Base-by-base conservation (phyloP, 2,888 invertebrate genomes). In the Synergus umbraculus region DNA sequence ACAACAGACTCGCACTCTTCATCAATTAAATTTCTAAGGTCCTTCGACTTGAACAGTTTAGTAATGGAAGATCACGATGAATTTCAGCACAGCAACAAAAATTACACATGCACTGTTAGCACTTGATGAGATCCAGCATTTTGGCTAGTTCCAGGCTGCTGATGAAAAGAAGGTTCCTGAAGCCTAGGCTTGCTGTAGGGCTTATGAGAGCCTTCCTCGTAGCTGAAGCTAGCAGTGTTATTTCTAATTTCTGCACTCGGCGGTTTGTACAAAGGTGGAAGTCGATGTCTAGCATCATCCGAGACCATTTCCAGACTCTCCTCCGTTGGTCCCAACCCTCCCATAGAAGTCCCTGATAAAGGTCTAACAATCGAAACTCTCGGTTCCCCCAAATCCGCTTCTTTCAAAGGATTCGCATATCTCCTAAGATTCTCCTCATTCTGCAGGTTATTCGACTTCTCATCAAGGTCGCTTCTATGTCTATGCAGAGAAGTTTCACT, bases 391-490 rank as follows among this genome's bases (percentile, higher is more conserved):
- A 91, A 93, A 83, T 92, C 93, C 76, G 94, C 95, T 83, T 94
- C 95, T 89, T 96, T 96, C 80, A 97, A 93, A 5, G 97, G 96
- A 92, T 97, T 97, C 67, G 96, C 95, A 92, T 96, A 97, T 84
- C 97, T 94, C 77, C 97, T 94, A 80, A 98, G 93, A 91, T 97
- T 97, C 92, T 98, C 97, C 90, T 97, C 97, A 92, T 97, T 97
- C 92, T 98, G 97, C 80, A 97, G 92, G 92, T 98, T 98, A 92
- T 98, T 98, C 4, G 97, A 96, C 91, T 97, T 97, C 89, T 97
- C 97, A 89, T 97, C 92, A 43, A 92, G 84, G 79, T 92, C 97
- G 89, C 97, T 96, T 89, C 96, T 95, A 88, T 95, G 94, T 85
- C 94, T 92, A 79, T 92, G 92, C 77, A 92, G 77, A 49, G 92